Conservation (phyloP, 2,888 invertebrate genomes). For the Hypomecis punctinalis region DNA sequence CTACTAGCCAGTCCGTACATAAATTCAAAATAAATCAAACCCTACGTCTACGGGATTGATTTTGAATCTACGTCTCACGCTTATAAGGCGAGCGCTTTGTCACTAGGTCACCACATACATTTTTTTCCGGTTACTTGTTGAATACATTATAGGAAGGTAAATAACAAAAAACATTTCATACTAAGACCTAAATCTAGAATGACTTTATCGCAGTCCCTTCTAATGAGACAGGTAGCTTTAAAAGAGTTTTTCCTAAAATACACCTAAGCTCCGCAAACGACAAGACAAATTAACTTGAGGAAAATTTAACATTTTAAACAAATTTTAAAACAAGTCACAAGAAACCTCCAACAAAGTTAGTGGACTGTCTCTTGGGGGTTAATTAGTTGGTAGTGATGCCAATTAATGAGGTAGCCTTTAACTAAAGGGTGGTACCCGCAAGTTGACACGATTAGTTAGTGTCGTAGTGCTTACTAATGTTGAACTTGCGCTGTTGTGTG, state of each 20-base stretch:
- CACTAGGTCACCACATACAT: too few species aligned
- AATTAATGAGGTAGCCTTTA: conserved; percentile 46
- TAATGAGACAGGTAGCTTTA: conserved; percentile 14
- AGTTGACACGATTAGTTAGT: conserved; percentile 9
- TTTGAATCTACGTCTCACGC: too few species aligned
- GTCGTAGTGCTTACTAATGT: conserved; percentile 13
- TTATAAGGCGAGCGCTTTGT: too few species aligned
- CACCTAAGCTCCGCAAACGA: conserved; percentile 2
- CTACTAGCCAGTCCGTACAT: too few species aligned
- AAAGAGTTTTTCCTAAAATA: conserved; percentile 16
- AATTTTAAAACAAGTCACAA: conserved; percentile 39
- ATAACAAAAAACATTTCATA: not conserved
- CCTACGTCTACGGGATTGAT: too few species aligned
- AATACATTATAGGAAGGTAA: not conserved
- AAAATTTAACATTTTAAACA: conserved; percentile 37
- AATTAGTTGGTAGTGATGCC: conserved; percentile 54
- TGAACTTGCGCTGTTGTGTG: conserved; percentile 2
- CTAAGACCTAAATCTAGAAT: conserved; percentile 4
- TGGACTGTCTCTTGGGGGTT: conserved; percentile 42
- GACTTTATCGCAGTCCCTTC: not conserved
- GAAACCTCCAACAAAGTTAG: conserved; percentile 27
- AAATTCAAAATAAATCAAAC: too few species aligned
- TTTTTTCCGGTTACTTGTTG: not conserved
- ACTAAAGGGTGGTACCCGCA: conserved; percentile 21
- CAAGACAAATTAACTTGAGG: conserved; percentile 36